A percentile compares a stretch with the other conserved stretches of the same genome.
phyloP scores from a whole-genome alignment of 2,888 invertebrate genomes.

The Leucophenga maculata region DNA sequence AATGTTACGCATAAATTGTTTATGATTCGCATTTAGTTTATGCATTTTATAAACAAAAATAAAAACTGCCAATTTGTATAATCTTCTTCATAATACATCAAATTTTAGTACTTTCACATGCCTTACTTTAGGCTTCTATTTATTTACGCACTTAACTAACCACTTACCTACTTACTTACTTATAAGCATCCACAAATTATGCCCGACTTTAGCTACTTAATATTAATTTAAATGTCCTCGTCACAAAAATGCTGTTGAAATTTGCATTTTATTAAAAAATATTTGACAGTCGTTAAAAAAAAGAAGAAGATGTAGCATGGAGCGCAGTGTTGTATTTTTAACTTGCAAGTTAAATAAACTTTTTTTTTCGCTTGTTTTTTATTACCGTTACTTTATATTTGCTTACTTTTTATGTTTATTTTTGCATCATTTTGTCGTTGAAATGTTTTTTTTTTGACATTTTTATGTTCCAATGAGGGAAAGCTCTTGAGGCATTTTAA shows the following conservation, averaged over 20 bases:
- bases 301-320: background rate
- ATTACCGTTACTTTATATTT: background rate
- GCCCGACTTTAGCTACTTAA: background rate
- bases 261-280: conserved; percentile 13
- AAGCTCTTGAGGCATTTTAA: background rate
- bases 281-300: background rate
- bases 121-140: too few relatives aligned
- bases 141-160: too few relatives aligned
- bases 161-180: background rate
- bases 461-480: background rate
- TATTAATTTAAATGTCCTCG: conserved; percentile 6
- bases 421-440: background rate
- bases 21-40: too few relatives aligned
- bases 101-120: too few relatives aligned
- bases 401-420: background rate
- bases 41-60: too few relatives aligned
- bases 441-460: background rate
- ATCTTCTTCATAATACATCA: too few relatives aligned
- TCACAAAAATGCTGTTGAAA: background rate
- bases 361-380: background rate
- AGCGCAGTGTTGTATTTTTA: background rate
- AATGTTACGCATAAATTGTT: too few relatives aligned
- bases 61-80: too few relatives aligned
- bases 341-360: background rate
- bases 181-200: background rate